Evolutionary conservation across 2,797 vertebrate species (phyloP).

Genomic region (Rhinella marina): DNA sequence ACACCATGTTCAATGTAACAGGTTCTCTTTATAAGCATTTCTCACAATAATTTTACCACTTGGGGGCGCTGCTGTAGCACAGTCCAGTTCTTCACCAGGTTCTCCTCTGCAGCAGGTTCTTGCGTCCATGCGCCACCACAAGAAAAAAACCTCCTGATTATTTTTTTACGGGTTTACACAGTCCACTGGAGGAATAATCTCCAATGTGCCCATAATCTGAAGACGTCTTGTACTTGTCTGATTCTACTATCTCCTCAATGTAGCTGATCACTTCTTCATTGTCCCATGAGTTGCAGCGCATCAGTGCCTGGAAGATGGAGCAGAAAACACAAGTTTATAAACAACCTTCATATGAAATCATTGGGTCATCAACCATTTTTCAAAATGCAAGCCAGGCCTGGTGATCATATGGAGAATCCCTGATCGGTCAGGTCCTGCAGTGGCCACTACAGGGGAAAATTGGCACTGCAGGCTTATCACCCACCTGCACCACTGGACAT

Average conservation of each 20-base stretch:
- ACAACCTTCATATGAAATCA: not conserved
- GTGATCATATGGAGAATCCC: not conserved
- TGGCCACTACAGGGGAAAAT: not conserved
- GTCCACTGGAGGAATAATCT: not conserved
- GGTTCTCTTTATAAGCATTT: not conserved
- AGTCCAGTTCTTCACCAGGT: not conserved
- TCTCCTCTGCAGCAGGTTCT: not conserved
- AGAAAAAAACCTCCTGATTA: not conserved
- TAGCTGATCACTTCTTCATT: constrained; percentile 37
- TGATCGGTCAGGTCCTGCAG: not conserved
- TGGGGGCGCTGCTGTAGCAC: not conserved
- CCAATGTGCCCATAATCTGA: not conserved
- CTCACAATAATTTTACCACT: not conserved
- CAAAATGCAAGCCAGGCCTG: not conserved
- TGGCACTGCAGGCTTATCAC: not conserved
- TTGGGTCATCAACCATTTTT: not conserved
- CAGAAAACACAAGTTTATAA: not conserved
- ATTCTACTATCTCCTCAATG: constrained; percentile 1
- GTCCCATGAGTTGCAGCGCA: not conserved
- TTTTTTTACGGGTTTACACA: not conserved
- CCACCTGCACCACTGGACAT: too few species aligned
- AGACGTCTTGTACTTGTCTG: not conserved
- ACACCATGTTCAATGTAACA: too few species aligned
- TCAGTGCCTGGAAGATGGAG: constrained; percentile 1
- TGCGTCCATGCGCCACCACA: not conserved